Evolutionary conservation across 2,797 vertebrate species (phyloP), one percentile per base, ranked within the genome.

Genomic region (Parotocinclus haroldoi): DNA sequence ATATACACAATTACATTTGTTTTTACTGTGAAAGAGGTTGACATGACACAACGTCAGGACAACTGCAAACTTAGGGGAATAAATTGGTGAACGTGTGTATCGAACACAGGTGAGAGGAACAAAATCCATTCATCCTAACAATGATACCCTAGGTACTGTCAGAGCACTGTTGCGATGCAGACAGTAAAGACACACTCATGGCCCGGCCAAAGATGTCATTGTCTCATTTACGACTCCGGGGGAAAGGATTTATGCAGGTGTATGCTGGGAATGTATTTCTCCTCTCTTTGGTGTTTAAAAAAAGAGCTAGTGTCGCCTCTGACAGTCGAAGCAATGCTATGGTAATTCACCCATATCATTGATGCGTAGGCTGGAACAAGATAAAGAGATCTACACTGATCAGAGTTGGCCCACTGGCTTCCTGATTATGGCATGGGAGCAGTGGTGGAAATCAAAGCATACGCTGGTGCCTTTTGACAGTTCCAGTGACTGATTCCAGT

Each of bases 191-290:
- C 73, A 16, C 58, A 72, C 66, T 46, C 37, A 49, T 44, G 68
- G 73, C 73, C 72, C 70, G 78, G 64, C 69, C 44, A 52, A 63
- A 68, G 64, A 78, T 59, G 63, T 74, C 76, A 76, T 78, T 82
- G 83, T 88, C 84, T 87, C 83, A 87, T 82, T 84, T 83, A 80
- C 71, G 80, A 53, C 76, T 69, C 71, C 80, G 83, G 79, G 79
- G 84, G 82, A 75, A 76, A 79, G 72, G 66, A 80, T 78, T 73
- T 72, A 78, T 57, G 72, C 82, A 84, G 82, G 77, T 82, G 77
- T 82, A 84, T 78, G 82, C 80, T 78, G 82, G 82, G 76, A 80
- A 86, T 84, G 74, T 82, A 81, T 78, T 82, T 81, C 73, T 81
- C 74, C 73, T 75, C 61, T 60, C 79, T 80, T 71, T 80, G 79